These are phyloP conservation scores for Phylloscopus trochilus DNA, from an alignment of 2,113 vertebrate genomes.

Conservation along the genomic window DNA sequence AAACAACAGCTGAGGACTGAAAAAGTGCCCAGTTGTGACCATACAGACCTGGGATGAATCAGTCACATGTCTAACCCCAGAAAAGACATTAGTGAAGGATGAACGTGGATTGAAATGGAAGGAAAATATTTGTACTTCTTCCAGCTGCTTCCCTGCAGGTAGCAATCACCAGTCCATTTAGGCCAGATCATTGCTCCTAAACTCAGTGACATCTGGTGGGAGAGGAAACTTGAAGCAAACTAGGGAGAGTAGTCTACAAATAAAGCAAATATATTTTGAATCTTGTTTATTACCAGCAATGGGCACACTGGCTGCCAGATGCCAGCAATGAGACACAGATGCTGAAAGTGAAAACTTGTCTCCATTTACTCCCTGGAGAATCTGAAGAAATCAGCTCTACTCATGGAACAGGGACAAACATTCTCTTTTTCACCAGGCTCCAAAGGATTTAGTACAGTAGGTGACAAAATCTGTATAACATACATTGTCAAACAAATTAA, in stretches of 20 bases:
- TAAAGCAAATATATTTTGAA: neutral
- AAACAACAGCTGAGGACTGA: neutral
- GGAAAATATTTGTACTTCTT: neutral
- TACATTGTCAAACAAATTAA: conserved; percentile 9
- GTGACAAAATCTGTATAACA: neutral
- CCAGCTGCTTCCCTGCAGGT: neutral
- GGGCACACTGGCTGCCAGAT: neutral
- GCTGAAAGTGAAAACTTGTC: neutral
- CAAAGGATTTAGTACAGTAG: neutral
- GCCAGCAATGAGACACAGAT: neutral
- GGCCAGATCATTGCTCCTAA: neutral
- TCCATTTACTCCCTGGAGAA: neutral
- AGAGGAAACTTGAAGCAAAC: neutral
- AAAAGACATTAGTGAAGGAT: neutral
- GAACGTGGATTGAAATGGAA: neutral
- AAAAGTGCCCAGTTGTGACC: neutral
- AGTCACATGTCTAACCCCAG: neutral
- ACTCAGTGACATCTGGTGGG: neutral
- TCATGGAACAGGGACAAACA: neutral
- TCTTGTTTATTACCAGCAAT: neutral
- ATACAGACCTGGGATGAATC: neutral
- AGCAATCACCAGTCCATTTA: neutral
- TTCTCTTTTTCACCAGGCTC: neutral
- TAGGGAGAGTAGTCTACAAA: neutral
- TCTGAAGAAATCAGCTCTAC: neutral